Conservation (phyloP, 2,797 vertebrate species). For the Okamejei kenojei region DNA sequence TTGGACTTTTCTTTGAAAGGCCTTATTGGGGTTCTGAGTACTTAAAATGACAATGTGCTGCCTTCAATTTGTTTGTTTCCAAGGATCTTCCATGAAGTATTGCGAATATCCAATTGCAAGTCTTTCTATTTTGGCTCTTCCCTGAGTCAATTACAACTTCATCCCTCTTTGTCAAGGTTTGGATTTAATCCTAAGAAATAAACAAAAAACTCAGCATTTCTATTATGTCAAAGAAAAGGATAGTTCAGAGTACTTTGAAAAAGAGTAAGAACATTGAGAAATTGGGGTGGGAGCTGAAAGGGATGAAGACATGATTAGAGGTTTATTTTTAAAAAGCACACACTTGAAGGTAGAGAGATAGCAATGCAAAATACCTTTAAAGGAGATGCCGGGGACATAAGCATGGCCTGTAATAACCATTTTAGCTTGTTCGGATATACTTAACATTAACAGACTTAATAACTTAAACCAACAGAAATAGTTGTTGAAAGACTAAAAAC, state of each 20-base stretch:
- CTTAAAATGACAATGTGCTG: constrained; percentile 24
- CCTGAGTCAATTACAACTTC: constrained; percentile 53
- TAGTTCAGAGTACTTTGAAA: constrained; percentile 49
- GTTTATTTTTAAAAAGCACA: neutral
- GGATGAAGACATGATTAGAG: neutral
- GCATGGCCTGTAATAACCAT: neutral
- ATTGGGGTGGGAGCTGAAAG: neutral
- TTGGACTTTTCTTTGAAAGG: constrained; percentile 27
- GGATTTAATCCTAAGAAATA: constrained; percentile 45
- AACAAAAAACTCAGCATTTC: constrained; percentile 45
- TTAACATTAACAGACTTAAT: neutral
- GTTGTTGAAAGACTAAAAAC: neutral
- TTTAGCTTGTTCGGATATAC: neutral
- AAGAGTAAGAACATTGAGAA: constrained; percentile 44
- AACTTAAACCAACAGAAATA: neutral
- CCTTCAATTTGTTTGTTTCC: constrained; percentile 36
- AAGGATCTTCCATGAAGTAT: constrained; percentile 37
- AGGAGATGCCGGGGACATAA: neutral
- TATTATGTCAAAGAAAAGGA: constrained; percentile 42
- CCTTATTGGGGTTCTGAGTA: constrained; percentile 23
- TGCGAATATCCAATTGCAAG: constrained; percentile 8
- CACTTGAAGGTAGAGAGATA: neutral
- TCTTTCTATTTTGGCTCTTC: constrained; percentile 49
- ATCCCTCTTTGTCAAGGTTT: constrained; percentile 47
- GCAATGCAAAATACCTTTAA: neutral